Evolutionary conservation across 2,113 vertebrate species (phyloP).

Genomic region (Porphyrio hochstetteri): DNA sequence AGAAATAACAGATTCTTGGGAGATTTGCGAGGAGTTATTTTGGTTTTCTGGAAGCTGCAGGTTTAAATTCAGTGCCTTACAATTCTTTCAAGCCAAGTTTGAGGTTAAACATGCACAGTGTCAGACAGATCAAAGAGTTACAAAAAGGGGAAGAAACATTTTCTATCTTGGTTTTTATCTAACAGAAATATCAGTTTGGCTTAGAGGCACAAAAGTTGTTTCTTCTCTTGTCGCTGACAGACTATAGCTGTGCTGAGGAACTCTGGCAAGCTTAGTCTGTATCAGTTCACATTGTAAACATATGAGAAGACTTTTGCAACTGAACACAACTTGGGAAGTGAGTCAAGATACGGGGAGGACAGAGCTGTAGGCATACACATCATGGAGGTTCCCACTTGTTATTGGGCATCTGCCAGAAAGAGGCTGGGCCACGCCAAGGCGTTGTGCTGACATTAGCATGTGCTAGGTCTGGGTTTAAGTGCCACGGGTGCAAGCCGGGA

Average conservation of each 20-base stretch:
- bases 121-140: background rate
- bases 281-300: fast-evolving
- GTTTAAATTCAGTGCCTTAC: background rate
- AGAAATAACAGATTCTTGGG: background rate
- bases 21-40: background rate
- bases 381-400: background rate
- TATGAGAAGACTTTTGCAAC: background rate
- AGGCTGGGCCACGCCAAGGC: background rate
- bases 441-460: fast-evolving
- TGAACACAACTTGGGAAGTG: background rate
- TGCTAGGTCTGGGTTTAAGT: background rate
- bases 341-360: background rate
- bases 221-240: background rate
- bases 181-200: background rate
- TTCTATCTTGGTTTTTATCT: background rate
- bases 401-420: background rate
- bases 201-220: background rate
- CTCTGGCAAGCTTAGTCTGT: background rate
- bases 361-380: background rate
- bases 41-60: background rate
- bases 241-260: background rate
- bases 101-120: background rate
- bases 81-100: background rate
- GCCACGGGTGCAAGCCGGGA: background rate
- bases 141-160: background rate